Evolutionary conservation across 2,888 invertebrate genomes (phyloP).

Genomic region (Charanyca ferruginea): DNA sequence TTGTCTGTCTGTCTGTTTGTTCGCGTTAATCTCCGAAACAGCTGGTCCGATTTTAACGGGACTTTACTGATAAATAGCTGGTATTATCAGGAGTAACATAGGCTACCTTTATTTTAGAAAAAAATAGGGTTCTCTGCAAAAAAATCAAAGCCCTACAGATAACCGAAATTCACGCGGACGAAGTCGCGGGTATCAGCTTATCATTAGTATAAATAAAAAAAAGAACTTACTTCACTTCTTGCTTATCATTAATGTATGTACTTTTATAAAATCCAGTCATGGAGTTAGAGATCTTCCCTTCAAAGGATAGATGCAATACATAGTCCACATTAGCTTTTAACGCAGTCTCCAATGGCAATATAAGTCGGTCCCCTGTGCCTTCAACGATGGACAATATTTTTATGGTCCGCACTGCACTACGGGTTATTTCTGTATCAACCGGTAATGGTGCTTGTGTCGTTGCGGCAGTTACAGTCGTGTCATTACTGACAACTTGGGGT

Average conservation of each 20-base stretch:
- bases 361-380: conserved; percentile 81
- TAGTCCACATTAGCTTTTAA: conserved; percentile 89
- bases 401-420: conserved; percentile 81
- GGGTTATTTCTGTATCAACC: conserved; percentile 81
- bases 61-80: too few species aligned
- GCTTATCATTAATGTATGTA: conserved; percentile 89
- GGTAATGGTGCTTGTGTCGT: conserved; percentile 45
- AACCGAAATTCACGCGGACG: too few species aligned
- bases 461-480: conserved; percentile 48
- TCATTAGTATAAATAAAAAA: neutral
- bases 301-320: conserved; percentile 89
- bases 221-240: conserved; percentile 84
- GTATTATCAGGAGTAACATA: too few species aligned
- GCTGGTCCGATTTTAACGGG: too few species aligned
- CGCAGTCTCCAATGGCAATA: conserved; percentile 77
- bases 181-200: too few species aligned
- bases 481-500: conserved; percentile 31
- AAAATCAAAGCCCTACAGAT: too few species aligned
- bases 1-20: too few species aligned
- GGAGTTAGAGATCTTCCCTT: conserved; percentile 91
- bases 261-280: conserved; percentile 93
- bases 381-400: conserved; percentile 77
- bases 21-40: too few species aligned
- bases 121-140: too few species aligned
- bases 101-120: too few species aligned